Conservation (phyloP, 2,888 invertebrate genomes). For the Odontocolon sp. region DNA sequence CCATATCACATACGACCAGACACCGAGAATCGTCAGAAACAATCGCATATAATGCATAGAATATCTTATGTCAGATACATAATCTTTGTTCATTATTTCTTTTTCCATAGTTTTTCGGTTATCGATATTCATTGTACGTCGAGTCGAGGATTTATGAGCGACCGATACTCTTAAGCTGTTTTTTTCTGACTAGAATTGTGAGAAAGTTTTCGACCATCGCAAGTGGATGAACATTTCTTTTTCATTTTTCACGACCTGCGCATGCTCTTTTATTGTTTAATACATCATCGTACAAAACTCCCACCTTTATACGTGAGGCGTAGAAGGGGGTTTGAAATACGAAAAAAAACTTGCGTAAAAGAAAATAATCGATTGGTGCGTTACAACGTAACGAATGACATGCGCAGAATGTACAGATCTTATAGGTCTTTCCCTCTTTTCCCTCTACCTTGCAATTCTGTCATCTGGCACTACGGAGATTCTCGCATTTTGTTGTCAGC, state of each 20-base stretch:
- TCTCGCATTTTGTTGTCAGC: no score
- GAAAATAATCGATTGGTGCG: no score
- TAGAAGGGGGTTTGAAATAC: no score
- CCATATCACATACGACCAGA: conserved; percentile 51
- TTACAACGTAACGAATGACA: no score
- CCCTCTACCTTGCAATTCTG: no score
- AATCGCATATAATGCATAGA: conserved; percentile 49
- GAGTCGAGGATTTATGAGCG: neutral
- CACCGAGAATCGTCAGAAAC: conserved; percentile 48
- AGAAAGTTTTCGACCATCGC: neutral
- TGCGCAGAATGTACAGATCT: no score
- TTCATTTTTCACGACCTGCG: neutral
- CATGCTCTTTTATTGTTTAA: no score
- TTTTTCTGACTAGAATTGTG: neutral
- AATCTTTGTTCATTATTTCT: conserved; percentile 24
- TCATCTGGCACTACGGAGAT: no score
- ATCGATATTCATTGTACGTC: neutral
- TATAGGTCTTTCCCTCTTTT: no score
- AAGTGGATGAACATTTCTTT: neutral
- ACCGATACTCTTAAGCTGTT: neutral
- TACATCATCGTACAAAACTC: no score
- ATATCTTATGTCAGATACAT: conserved; percentile 19
- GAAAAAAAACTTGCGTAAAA: no score
- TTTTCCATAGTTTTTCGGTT: neutral
- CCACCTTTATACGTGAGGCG: no score